Conservation (phyloP, 2,797 vertebrate genomes). For the Acrocephalus scirpaceus region DNA sequence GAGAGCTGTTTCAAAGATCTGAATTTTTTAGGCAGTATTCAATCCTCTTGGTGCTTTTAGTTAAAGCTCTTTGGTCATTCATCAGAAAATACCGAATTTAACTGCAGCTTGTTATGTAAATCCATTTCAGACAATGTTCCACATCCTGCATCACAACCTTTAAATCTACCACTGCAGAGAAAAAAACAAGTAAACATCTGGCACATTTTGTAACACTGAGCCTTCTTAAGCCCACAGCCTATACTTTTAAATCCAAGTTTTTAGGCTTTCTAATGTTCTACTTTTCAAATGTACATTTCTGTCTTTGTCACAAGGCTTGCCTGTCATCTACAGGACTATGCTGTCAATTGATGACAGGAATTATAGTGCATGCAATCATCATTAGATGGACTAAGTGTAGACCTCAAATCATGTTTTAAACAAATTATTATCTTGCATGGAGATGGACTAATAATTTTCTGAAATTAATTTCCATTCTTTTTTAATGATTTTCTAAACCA, state of each 20-base stretch:
- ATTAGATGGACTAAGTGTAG: neutral
- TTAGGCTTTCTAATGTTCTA: neutral
- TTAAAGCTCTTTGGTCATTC: neutral
- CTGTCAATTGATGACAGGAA: neutral
- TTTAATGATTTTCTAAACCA: neutral
- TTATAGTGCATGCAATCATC: neutral
- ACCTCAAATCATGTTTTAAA: neutral
- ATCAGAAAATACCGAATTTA: conserved; percentile 15
- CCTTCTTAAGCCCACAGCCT: neutral
- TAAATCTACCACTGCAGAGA: neutral
- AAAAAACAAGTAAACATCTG: neutral
- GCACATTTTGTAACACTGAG: neutral
- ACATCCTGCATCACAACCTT: neutral
- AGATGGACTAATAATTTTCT: neutral
- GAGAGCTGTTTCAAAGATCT: neutral
- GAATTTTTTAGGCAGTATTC: neutral
- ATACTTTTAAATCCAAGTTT: neutral
- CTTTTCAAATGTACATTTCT: neutral
- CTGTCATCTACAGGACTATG: neutral
- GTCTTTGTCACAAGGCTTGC: neutral
- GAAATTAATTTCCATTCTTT: neutral
- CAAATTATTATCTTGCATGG: neutral
- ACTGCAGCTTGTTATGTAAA: conserved; percentile 22
- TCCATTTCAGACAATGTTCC: neutral
- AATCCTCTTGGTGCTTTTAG: neutral